Evolutionary conservation across 2,888 invertebrate species (phyloP).

Genomic region (Rhorus exstirpatorius): DNA sequence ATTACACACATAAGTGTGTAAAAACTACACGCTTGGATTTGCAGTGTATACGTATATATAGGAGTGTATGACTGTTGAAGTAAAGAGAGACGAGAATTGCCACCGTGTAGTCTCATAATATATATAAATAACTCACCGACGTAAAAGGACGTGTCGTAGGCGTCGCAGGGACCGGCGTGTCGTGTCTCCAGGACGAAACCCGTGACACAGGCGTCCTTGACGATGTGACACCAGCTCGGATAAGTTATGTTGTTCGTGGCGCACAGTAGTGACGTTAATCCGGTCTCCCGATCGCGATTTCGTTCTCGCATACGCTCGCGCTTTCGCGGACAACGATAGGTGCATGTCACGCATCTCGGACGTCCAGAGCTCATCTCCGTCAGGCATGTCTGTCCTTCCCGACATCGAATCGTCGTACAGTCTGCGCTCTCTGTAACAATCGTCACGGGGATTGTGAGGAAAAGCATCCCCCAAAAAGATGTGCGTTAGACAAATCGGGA

Average conservation of each 20-base stretch:
- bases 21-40: too few relatives aligned
- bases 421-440: slow-evolving; percentile 88
- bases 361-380: slow-evolving; percentile 88
- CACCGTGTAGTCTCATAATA: not conserved
- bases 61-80: slow-evolving; percentile 6
- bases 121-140: slow-evolving; percentile 69
- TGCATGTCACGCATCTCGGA: slow-evolving; percentile 92
- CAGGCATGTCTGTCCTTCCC: slow-evolving; percentile 90
- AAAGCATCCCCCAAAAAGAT: too few relatives aligned
- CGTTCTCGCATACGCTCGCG: slow-evolving; percentile 81
- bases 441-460: not conserved
- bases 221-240: slow-evolving; percentile 93
- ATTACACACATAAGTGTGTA: too few relatives aligned
- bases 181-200: slow-evolving; percentile 91
- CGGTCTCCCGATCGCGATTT: slow-evolving; percentile 79
- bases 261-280: slow-evolving; percentile 87
- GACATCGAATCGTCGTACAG: slow-evolving; percentile 90
- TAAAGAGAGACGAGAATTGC: slow-evolving; percentile 7
- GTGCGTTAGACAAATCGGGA: too few relatives aligned
- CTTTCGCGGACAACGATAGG: slow-evolving; percentile 88
- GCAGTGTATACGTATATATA: too few relatives aligned
- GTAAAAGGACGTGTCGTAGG: slow-evolving; percentile 79
- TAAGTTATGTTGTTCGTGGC: slow-evolving; percentile 92
- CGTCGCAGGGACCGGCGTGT: slow-evolving; percentile 89
- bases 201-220: slow-evolving; percentile 91